These are phyloP conservation scores for Tortricodes alternella DNA, from an alignment of 2,888 invertebrate genomes.

Conservation along the genomic window DNA sequence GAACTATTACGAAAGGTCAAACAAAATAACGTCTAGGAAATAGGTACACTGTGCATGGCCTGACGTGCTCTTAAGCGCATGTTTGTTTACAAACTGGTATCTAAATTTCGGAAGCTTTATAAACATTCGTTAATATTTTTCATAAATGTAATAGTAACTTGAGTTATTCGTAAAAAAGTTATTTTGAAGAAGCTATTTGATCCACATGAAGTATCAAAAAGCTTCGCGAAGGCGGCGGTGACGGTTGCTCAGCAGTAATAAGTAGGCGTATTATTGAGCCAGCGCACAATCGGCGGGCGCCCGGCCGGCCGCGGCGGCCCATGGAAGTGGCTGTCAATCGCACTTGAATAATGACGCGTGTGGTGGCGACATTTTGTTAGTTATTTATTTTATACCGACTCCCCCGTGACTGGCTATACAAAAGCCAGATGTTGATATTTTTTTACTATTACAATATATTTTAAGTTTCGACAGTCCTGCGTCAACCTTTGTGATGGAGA, in stretches of 20 bases:
- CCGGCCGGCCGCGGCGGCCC: conserved; percentile 37
- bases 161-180: no score
- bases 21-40: no score
- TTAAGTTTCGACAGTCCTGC: conserved; percentile 58
- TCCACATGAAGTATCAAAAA: conserved; percentile 51
- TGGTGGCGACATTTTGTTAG: conserved; percentile 79
- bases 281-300: conserved; percentile 39
- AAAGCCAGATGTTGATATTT: conserved; percentile 81
- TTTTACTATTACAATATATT: conserved; percentile 77
- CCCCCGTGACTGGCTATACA: conserved; percentile 71
- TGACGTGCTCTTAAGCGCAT: no score
- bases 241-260: conserved; percentile 59
- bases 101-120: no score
- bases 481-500: conserved; percentile 55
- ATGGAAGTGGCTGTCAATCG: conserved; percentile 81
- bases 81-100: no score
- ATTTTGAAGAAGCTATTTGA: neutral
- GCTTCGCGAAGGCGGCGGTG: neutral
- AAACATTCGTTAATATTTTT: no score
- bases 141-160: no score
- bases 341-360: conserved; percentile 80
- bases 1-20: no score
- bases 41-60: no score
- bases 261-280: conserved; percentile 80
- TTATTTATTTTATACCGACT: conserved; percentile 70